Base-by-base conservation (phyloP, 2,888 invertebrate species). In the Hermodice carunculata region DNA sequence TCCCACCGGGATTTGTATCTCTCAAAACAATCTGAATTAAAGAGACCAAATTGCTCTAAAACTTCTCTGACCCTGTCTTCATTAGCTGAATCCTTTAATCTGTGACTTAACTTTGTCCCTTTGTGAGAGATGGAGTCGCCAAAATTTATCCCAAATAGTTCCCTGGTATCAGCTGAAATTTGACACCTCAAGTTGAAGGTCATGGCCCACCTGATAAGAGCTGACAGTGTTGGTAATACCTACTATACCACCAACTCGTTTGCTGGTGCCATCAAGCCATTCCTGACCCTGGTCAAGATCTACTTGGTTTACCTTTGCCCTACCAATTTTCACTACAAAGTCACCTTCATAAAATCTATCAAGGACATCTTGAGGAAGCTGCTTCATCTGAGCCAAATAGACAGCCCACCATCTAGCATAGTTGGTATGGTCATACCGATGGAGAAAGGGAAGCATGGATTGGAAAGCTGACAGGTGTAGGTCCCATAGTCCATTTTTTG, bases 161-260 rank as follows among this genome's bases (percentile, higher is more conserved):
- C 48, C 26, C 26, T 48, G 4, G 48, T 48, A 24, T 48, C 48
- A 17, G 22, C 26, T 3, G 48, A 48, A 17, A 59, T 59, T 19
- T 56, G 29, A 6, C 29, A 56, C 48, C 60, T 29, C 2, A 57
- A 28, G 52, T 64, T 64, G 52, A 64, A 64, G 5, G 61, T 54
- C 1, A 65, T 53, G 8, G 53, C 44, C 65, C 65, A 65, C 46
- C 65, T 22, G 43, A 43, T 44, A 8, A 61, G 53, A 19, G 61
- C 65, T 31, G 54, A 28, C 17, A 40, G 22, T 63, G 43, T 63
- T 61, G 11, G 52, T 54, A 24, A 65, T 65, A 17, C 65, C 65
- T 1, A 64, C 40, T 28, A 63, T 60, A 6, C 64, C 64, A 31
- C 64, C 64, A 28, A 17, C 28, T 28, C 24, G 40, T 40, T 64